phyloP scores from a whole-genome alignment of 2,113 vertebrate species.

The Oreotrochilus melanogaster region DNA sequence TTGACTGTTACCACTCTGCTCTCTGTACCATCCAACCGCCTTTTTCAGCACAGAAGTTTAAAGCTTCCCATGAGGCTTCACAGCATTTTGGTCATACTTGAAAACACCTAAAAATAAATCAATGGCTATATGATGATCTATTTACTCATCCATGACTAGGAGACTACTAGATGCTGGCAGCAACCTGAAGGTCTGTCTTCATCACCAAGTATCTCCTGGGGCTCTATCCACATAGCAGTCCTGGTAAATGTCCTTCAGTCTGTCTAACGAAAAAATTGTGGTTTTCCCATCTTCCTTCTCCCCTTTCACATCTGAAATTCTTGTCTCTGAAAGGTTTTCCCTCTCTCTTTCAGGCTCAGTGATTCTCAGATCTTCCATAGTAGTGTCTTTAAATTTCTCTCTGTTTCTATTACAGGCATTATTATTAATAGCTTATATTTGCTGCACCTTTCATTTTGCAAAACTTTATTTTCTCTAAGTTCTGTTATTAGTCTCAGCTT shows the following conservation, averaged over 20 bases:
- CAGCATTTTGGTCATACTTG: not conserved
- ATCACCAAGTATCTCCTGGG: not conserved
- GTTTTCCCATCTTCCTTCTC: not conserved
- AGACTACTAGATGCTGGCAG: not conserved
- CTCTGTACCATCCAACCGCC: not conserved
- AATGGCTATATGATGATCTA: fast-evolving
- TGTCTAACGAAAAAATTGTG: not conserved
- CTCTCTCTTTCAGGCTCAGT: not conserved
- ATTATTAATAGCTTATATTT: not conserved
- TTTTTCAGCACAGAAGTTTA: not conserved
- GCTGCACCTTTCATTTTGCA: not conserved
- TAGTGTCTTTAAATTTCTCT: not conserved
- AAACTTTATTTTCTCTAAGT: not conserved
- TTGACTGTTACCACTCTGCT: not conserved
- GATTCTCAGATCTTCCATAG: not conserved
- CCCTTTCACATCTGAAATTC: not conserved
- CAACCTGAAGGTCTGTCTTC: not conserved
- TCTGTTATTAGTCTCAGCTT: not conserved
- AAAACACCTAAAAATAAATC: not conserved
- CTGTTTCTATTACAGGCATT: not conserved
- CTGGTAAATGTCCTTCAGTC: not conserved
- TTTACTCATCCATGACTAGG: not conserved
- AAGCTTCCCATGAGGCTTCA: not conserved
- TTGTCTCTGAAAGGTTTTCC: not conserved
- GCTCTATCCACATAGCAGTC: not conserved